phyloP scores from a whole-genome alignment of 2,113 vertebrate genomes.

The Gymnogyps californianus region DNA sequence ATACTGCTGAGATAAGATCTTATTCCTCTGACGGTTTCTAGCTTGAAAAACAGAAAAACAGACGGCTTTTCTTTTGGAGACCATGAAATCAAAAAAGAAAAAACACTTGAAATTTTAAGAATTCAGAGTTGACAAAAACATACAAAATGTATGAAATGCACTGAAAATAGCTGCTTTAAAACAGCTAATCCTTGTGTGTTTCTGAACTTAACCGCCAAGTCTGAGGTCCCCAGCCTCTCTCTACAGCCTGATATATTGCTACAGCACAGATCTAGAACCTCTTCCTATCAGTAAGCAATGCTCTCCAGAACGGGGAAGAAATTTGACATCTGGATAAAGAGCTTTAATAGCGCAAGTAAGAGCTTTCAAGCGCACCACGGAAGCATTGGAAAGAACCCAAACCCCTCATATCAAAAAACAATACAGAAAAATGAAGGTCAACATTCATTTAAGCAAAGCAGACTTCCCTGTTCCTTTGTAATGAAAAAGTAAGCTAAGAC shows the following conservation, averaged over 20 bases:
- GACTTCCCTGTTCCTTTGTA: background rate
- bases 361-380: background rate
- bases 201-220: background rate
- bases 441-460: background rate
- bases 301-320: background rate
- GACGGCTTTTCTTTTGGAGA: background rate
- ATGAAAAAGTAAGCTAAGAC: background rate
- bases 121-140: background rate
- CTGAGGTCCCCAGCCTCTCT: background rate
- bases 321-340: background rate
- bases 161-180: background rate
- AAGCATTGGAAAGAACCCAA: background rate
- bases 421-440: background rate
- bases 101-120: background rate
- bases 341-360: background rate
- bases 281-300: background rate
- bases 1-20: background rate
- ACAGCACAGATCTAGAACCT: background rate
- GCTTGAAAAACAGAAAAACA: background rate
- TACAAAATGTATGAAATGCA: background rate
- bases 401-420: background rate
- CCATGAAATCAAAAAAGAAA: background rate
- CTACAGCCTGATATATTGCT: background rate
- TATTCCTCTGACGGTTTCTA: background rate
- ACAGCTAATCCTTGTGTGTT: background rate